These are phyloP conservation scores for Tetramorium parvispinum DNA, from an alignment of 1,140 invertebrate species.

Conservation along the genomic window DNA sequence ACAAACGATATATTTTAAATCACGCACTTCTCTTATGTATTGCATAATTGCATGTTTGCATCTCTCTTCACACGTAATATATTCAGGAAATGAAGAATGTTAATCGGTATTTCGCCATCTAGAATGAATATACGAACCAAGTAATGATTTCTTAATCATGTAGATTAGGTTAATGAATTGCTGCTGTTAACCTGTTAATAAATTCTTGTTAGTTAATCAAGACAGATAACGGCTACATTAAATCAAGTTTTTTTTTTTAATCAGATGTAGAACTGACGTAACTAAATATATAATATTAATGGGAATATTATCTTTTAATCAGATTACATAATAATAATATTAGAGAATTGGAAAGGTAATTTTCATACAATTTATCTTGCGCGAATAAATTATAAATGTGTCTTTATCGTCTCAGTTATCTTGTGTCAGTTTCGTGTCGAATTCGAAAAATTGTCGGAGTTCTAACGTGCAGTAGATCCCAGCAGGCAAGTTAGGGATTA, in stretches of 20 bases:
- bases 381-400: not conserved
- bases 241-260: not conserved
- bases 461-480: not conserved
- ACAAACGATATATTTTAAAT: slow-evolving; percentile 11
- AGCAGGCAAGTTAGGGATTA: not conserved
- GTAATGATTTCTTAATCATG: not conserved
- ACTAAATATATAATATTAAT: not conserved
- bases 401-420: not conserved
- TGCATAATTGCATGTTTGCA: not conserved
- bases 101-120: not conserved
- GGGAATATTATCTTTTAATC: not conserved
- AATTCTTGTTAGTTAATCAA: not conserved
- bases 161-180: not conserved
- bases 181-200: not conserved
- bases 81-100: not conserved
- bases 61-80: not conserved
- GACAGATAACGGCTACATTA: not conserved
- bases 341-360: not conserved
- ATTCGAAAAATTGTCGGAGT: slow-evolving; percentile 22
- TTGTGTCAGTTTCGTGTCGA: not conserved
- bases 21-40: not conserved
- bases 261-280: not conserved
- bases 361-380: not conserved
- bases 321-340: not conserved
- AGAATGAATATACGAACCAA: not conserved